Base-by-base conservation (phyloP, 2,113 vertebrate species). In the Pluvianellus socialis region DNA sequence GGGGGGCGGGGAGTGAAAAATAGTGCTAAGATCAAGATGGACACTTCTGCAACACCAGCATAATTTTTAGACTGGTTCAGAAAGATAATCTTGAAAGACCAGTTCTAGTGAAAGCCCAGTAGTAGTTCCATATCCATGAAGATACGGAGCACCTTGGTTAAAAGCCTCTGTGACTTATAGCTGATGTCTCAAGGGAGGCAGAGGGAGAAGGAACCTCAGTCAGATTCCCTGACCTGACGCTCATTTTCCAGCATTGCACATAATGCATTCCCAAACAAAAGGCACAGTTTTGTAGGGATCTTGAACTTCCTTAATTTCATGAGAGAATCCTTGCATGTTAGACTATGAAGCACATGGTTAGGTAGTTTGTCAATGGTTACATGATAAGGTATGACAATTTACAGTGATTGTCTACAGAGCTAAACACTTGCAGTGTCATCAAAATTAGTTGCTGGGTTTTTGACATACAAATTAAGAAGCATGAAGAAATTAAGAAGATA, bases 381-480 rank as follows among this genome's bases (percentile, higher is more conserved):
- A 91, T 66, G 76, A 75, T 62, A 72, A 62, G 1, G 1, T 76
- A 40, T 82, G 65, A 77, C 83, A 82, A 85, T 76, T 92, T 87
- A 91, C 58, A 82, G n/a, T 32, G 45, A 87, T 79, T 81, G 32
- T 32, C 61, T 89, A 65, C 40, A 59, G 76, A 84, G 40, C n/a
- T 84, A 72, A 89, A 75, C 6, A 33, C 62, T 79, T 79, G 32
- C 80, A 66, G 38, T 55, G 35, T 79, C 90, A 92, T 90, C 91
- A 91, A 12, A 94, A 97, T 81, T 71, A 85, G 44, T 55, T 5
- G 0, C 20, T 49, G 53, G 63, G 30, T 30, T 61, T 93, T 87
- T 91, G 84, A 87, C 91, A 90, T 87, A 80, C 38, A 92, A 92
- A 96, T 97, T 63, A 87, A 88, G 66, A 75, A 86, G 18, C 30